These are phyloP conservation scores for Trichosurus vulpecula DNA, from an alignment of 2,797 vertebrate genomes.

Conservation along the genomic window DNA sequence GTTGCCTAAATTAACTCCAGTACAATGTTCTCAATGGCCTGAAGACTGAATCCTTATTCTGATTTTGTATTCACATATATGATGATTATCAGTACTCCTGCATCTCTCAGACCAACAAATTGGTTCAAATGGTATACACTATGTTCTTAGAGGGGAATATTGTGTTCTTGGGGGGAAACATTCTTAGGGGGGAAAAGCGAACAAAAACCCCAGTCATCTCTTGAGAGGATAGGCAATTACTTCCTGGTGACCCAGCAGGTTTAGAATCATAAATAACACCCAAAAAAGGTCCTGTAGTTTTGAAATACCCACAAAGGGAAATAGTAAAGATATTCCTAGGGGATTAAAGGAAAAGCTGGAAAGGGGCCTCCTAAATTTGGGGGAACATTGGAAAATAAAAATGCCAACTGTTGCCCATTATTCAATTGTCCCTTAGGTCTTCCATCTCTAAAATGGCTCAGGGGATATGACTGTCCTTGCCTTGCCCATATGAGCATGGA, in stretches of 20 bases:
- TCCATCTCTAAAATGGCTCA: not conserved
- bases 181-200: not conserved
- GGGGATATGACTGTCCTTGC: not conserved
- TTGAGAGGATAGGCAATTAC: not conserved
- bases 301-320: no score
- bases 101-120: not conserved
- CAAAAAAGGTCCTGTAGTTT: not conserved
- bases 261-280: not conserved
- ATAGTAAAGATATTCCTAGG: not conserved
- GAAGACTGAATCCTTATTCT: slow-evolving; percentile 34
- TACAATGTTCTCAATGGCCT: not conserved
- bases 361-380: not conserved
- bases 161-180: no score
- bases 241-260: not conserved
- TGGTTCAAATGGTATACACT: not conserved
- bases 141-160: not conserved
- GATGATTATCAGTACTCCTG: not conserved
- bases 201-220: not conserved
- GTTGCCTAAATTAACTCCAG: not conserved
- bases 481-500: not conserved
- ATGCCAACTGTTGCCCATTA: not conserved
- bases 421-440: not conserved
- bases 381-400: not conserved
- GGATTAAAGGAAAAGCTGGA: not conserved
- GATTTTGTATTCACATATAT: not conserved